Evolutionary conservation across 1,140 invertebrate genomes (phyloP), one percentile per base, ranked within the genome.

Genomic region (Leptinotarsa texana): DNA sequence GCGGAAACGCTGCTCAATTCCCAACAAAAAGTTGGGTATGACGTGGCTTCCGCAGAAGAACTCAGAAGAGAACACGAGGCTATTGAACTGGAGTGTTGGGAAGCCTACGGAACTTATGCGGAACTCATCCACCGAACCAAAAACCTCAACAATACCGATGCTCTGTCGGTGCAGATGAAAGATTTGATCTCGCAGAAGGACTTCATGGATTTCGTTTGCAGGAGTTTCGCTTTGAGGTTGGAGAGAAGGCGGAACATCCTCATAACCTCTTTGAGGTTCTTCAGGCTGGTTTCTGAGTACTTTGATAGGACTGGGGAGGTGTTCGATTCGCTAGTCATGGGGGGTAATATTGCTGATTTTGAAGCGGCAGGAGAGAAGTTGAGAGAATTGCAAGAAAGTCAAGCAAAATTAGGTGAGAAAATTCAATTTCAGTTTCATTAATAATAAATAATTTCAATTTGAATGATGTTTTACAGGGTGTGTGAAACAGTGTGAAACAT

Each of bases 151-250:
- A 1, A 86, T 61, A 85, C 87, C 21, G 88, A 89, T 42, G 86
- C 87, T 2, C 85, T 89, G 72, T 75, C 77, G 2, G 48, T 63
- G 33, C 82, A 84, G n/a, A 83, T 83, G 51, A 86, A 84, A 81
- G 90, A 92, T 82, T 81, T 93, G 6, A 86, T 90, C 15, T 90
- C 90, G 0, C 92, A 92, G 75, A 87, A 89, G 75, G 91, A 92
- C 79, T 92, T 92, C 81, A 94, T 95, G 93, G 91, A 95, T 84
- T 94, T 93, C 75, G 91, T 94, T 0, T 93, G 91, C 79, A 88
- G 92, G 69, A 93, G 91, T 80, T 94, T 94, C 81, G 93, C 93
- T 0, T 89, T 89, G 27, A 87, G 93, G n/a, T 83, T 95, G 65
- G 93, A 95, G 80, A 88, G 92, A 57, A 84, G 93, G 42, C 85